These are phyloP conservation scores for Drosophila pectinifera DNA, from an alignment of 1,140 invertebrate species.

Conservation along the genomic window DNA sequence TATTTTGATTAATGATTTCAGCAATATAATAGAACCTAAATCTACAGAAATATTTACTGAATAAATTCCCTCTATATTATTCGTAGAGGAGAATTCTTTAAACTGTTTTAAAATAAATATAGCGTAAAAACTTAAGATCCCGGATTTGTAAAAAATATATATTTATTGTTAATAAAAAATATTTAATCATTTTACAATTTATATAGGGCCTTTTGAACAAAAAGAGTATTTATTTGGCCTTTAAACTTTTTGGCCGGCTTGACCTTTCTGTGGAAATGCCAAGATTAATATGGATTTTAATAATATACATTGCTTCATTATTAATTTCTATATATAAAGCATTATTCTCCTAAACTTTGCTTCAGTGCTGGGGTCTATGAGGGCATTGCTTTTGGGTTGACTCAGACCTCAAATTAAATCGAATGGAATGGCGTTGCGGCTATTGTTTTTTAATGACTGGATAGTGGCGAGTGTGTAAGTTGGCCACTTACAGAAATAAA, in stretches of 20 bases:
- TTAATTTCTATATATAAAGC: neutral
- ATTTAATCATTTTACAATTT: too few species aligned
- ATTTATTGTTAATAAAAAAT: too few species aligned
- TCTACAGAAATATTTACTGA: neutral
- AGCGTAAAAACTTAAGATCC: too few species aligned
- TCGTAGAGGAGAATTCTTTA: too few species aligned
- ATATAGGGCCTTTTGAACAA: too few species aligned
- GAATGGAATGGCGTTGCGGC: slow-evolving; percentile 30
- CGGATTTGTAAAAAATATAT: neutral
- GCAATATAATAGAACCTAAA: neutral
- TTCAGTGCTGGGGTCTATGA: neutral
- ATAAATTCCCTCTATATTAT: too few species aligned
- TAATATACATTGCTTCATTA: neutral
- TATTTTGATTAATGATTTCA: neutral
- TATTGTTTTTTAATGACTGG: slow-evolving; percentile 14
- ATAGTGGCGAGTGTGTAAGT: neutral
- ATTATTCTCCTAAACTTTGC: neutral
- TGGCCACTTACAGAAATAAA: slow-evolving; percentile 24
- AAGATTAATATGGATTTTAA: neutral
- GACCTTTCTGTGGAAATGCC: neutral
- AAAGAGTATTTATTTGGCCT: neutral
- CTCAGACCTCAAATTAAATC: slow-evolving; percentile 22
- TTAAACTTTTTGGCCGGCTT: neutral
- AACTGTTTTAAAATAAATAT: too few species aligned
- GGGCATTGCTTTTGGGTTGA: slow-evolving; percentile 16